Conservation (phyloP, 2,113 vertebrate species). For the Daubentonia madagascariensis region DNA sequence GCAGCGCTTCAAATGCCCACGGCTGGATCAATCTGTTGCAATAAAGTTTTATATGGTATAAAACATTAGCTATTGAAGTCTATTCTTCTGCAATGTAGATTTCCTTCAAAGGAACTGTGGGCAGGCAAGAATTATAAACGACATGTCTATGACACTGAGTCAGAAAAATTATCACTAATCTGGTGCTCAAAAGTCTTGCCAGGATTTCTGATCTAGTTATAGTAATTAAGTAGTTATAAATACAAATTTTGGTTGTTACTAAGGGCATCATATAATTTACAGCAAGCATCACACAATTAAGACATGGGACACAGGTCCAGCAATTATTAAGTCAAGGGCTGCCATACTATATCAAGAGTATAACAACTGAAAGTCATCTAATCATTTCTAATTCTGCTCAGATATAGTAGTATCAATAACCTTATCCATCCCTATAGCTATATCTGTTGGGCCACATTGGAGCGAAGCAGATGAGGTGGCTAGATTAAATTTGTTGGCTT, state of each 20-base stretch:
- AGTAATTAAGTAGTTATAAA: constrained; percentile 7
- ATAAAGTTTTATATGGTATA: not conserved
- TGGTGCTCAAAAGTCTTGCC: not conserved
- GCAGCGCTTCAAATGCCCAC: not conserved
- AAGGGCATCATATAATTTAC: not conserved
- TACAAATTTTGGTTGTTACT: constrained; percentile 13
- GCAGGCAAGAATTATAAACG: not conserved
- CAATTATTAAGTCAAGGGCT: not conserved
- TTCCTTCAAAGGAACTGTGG: not conserved
- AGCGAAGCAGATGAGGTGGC: not conserved
- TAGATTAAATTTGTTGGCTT: not conserved
- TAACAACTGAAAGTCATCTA: not conserved
- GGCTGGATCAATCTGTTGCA: not conserved
- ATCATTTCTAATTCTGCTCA: not conserved
- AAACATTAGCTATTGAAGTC: not conserved
- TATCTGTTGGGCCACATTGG: not conserved
- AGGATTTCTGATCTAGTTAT: constrained; percentile 20
- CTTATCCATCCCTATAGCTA: not conserved
- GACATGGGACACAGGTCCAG: not conserved
- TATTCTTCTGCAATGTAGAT: not conserved
- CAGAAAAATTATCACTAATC: not conserved
- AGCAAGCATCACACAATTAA: not conserved
- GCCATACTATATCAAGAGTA: not conserved
- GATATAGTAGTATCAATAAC: not conserved
- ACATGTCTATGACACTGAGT: not conserved